Base-by-base conservation (phyloP, 1,140 invertebrate genomes). In the Microplitis demolitor region DNA sequence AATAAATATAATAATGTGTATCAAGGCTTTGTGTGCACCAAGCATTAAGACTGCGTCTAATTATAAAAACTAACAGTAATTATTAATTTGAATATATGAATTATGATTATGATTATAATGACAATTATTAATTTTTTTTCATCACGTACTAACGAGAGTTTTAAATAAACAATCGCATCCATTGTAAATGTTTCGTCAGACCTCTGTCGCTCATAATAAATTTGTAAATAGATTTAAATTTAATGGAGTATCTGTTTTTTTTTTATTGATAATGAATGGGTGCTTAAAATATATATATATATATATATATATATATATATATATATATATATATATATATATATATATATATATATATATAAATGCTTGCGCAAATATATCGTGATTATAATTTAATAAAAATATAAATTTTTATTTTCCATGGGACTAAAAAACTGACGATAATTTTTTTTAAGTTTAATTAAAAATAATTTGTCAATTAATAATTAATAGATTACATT, bases 11-110 rank as follows among this genome's bases (percentile, higher is more conserved):
- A 54, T 13, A 54, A 54, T 54, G 16, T 54, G 35, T 51, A 37
- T 64, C 24, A 58, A 35, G 56, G 67, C 56, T 70, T 70, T 63
- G 69, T 62, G 58, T 70, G 69, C 56, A 70, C 37, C 53, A 63
- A 69, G 31, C 54, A 24, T 69, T 60, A 69, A 70, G 69, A 70
- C 69, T 70, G 69, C 62, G 45, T 63, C 56, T n/a, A 14, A 61
- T 70, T 51, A 39, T 70, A 35, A 51, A 63, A 35, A 70, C 34
- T 70, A 58, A 70, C 56, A 63, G 24, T 60, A 69, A 69, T 61
- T 33, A 45, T 60, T 54, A 69, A 35, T 60, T 34, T 62, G 14
- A 70, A 13, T 70, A 33, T 63, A 24, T 24, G 24, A 24, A 24
- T 24, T 24, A 24, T 24, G 24, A 24, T 24, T 24, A 24, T 24